phyloP scores from a whole-genome alignment of 35 echinoderm and acorn worm species.

The Ophioderma brevispina region DNA sequence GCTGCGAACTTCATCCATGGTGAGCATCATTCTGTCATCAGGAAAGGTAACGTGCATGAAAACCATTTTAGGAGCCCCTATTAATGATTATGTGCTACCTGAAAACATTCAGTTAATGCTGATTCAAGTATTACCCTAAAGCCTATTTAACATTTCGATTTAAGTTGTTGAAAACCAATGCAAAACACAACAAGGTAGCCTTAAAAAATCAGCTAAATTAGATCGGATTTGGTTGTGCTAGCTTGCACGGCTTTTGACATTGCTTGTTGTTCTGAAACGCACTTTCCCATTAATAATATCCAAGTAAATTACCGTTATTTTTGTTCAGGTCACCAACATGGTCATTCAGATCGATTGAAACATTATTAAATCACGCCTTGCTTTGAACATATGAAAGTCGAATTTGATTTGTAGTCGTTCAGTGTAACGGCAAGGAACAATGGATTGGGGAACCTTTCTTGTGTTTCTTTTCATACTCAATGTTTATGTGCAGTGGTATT shows the following conservation, averaged over 20 bases:
- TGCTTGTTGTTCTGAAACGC: too few species aligned
- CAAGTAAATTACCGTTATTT: not conserved
- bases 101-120: too few species aligned
- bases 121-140: too few species aligned
- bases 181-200: too few species aligned
- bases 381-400: not conserved
- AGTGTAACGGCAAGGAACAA: not conserved
- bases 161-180: too few species aligned
- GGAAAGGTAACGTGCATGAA: conserved; percentile 61
- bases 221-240: too few species aligned
- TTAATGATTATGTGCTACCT: not conserved
- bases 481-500: not conserved
- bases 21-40: conserved; percentile 73
- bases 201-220: too few species aligned
- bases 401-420: not conserved
- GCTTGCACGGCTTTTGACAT: too few species aligned
- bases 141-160: too few species aligned
- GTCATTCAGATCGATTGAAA: not conserved
- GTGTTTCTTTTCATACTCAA: not conserved
- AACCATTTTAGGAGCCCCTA: not conserved
- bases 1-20: conserved; percentile 63
- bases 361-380: conserved; percentile 3
- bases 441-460: not conserved
- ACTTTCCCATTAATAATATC: too few species aligned
- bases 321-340: not conserved